Percentiles rank a stretch among this genome's conserved stretches.
phyloP scores from a whole-genome alignment of 2,888 invertebrate genomes.

The Ormyrus nitidulus region DNA sequence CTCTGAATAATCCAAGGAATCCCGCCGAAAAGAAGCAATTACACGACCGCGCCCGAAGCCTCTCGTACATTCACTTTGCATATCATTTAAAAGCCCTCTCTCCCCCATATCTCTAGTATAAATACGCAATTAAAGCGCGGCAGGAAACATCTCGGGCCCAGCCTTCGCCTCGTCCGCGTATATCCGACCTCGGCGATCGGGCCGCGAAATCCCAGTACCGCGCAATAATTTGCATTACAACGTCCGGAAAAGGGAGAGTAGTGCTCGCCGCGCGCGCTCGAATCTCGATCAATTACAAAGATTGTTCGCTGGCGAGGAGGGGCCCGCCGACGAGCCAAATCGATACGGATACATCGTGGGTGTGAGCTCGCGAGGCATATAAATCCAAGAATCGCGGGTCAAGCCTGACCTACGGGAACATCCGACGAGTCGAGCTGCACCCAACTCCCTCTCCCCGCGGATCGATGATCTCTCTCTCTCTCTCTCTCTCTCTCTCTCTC shows the following conservation, averaged over 20 bases:
- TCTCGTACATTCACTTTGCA: no score
- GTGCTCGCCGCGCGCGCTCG: background rate
- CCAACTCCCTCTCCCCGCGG: constrained; percentile 12
- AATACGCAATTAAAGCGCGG: no score
- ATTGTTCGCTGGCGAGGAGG: background rate
- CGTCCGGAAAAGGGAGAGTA: background rate
- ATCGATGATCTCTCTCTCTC: constrained; percentile 36
- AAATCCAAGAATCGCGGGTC: constrained; percentile 30
- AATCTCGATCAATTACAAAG: constrained; percentile 35
- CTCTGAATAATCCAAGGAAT: no score
- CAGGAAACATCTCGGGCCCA: no score
- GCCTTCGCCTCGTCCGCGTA: background rate
- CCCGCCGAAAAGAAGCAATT: no score
- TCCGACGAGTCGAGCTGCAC: constrained; percentile 22
- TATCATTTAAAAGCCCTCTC: no score
- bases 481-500: background rate
- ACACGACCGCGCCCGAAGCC: no score
- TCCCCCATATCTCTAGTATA: no score
- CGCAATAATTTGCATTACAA: constrained; percentile 2
- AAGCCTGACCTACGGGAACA: constrained; percentile 42
- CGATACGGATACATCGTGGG: constrained; percentile 25
- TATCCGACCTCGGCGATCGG: background rate
- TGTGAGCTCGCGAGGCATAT: constrained; percentile 15
- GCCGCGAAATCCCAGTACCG: background rate
- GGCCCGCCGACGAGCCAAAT: background rate